phyloP scores from a whole-genome alignment of 2,797 vertebrate species.

The Enteromius unitaeniatus region DNA sequence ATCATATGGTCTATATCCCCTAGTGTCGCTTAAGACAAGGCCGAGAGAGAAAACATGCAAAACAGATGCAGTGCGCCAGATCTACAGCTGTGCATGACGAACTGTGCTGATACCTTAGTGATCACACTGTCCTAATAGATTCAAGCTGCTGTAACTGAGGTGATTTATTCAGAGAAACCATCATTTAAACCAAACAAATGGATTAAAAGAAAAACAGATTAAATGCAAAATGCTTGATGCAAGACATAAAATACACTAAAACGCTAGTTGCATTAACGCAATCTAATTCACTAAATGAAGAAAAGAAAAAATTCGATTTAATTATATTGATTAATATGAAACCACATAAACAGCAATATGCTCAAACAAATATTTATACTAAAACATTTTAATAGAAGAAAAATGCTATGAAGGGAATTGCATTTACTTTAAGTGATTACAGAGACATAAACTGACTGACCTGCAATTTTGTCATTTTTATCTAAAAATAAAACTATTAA shows the following conservation, averaged over 20 bases:
- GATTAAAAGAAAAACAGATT: background rate
- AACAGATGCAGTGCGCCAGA: conserved; percentile 73
- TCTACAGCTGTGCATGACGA: conserved; percentile 72
- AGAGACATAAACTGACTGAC: background rate
- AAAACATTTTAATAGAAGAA: background rate
- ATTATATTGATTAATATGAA: background rate
- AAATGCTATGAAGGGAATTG: background rate
- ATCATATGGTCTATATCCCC: conserved; percentile 60
- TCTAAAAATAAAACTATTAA: background rate
- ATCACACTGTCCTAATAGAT: conserved; percentile 75
- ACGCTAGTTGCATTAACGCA: background rate
- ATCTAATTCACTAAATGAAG: background rate
- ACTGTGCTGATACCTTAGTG: conserved; percentile 71
- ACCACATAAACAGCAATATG: background rate
- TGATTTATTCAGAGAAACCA: background rate
- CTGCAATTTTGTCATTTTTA: background rate
- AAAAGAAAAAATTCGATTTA: background rate
- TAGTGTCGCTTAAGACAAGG: conserved; percentile 52
- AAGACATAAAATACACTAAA: background rate
- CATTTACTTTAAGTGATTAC: background rate
- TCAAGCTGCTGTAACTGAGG: conserved; percentile 73
- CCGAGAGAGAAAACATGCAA: conserved; percentile 64
- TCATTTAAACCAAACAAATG: background rate
- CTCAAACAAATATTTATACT: background rate
- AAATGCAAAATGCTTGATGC: background rate